Evolutionary conservation across 1,140 invertebrate genomes (phyloP), one percentile per base, ranked within the genome.

Genomic region (Aphis craccivora): DNA sequence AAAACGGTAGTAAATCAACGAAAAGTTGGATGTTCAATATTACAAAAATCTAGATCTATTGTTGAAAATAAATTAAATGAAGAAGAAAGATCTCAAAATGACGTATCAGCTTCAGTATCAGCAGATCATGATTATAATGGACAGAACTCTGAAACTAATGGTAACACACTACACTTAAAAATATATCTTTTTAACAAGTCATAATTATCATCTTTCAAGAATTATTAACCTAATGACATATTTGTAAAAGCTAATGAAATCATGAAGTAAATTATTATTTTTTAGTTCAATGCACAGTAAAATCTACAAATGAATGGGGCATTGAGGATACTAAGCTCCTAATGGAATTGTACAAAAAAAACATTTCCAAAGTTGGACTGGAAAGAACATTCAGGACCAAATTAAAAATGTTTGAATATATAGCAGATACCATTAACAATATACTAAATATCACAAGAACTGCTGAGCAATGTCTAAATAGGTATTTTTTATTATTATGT

Each of bases 351-450:
- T 93, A 93, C 35, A 84, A 5, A 93, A 93, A 93, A 9, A 93
- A 93, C 11, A 93, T 93, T 84, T 55, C 91, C 9, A 93, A 93
- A 93, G 91, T 93, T 55, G 91, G 91, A 43, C 25, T 93, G 7
- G 67, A 93, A 22, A 93, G 91, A 84, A 86, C 91, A 53, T 93
- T 93, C n/a, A 83, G 91, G 9, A 93, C 91, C 37, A 93, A 93
- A 93, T 53, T 93, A 53, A 93, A 93, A 93, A 93, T 93, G 91
- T 93, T 93, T 60, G 91, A 93, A 43, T 25, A 84, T 43, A 93
- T 93, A 43, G 76, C 91, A 40, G 86, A 40, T 37, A 2, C n/a
- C 8, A 37, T 93, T 22, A 86, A 51, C n/a, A 37, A 86, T 43
- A 86, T 40, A 22, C 91, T 93, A 25, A 81, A 86, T 43, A 93